These are phyloP conservation scores for Lasius fuliginosus DNA, from an alignment of 2,888 invertebrate genomes.

Conservation along the genomic window DNA sequence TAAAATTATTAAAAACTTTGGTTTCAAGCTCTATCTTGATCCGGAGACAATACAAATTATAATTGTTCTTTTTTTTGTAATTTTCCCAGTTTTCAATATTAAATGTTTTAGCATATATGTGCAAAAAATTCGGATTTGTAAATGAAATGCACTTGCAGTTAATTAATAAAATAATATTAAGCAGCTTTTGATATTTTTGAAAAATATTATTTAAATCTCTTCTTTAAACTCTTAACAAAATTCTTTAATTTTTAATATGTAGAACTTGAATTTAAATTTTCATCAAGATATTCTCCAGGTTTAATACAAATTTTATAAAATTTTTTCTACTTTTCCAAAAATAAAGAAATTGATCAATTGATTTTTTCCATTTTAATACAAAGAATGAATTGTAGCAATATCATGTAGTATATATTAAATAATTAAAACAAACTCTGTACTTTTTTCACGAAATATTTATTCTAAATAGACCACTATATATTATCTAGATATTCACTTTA, in stretches of 20 bases:
- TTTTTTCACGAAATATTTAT: too few species aligned
- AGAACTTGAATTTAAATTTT: not conserved
- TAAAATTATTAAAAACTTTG: not conserved
- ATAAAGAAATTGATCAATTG: too few species aligned
- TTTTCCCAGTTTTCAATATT: not conserved
- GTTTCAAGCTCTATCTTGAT: not conserved
- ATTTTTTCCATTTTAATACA: too few species aligned
- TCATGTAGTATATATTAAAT: too few species aligned
- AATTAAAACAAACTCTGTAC: too few species aligned
- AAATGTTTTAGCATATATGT: not conserved
- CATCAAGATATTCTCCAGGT: not conserved
- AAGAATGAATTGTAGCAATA: too few species aligned
- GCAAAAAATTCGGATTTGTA: not conserved
- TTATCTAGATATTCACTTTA: not conserved
- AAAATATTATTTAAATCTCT: too few species aligned
- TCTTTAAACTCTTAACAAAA: not conserved
- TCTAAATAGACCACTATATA: not conserved
- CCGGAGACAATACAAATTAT: not conserved
- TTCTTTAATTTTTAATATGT: not conserved
- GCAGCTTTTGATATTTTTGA: too few species aligned
- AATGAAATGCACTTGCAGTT: not conserved
- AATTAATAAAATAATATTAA: not conserved
- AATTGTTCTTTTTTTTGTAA: not conserved
- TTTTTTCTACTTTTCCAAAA: too few species aligned
- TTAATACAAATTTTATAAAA: too few species aligned